A percentile compares a stretch with the other conserved stretches of the same genome.
phyloP scores from a whole-genome alignment of 1,140 invertebrate genomes.

The Cryptotermes secundus region DNA sequence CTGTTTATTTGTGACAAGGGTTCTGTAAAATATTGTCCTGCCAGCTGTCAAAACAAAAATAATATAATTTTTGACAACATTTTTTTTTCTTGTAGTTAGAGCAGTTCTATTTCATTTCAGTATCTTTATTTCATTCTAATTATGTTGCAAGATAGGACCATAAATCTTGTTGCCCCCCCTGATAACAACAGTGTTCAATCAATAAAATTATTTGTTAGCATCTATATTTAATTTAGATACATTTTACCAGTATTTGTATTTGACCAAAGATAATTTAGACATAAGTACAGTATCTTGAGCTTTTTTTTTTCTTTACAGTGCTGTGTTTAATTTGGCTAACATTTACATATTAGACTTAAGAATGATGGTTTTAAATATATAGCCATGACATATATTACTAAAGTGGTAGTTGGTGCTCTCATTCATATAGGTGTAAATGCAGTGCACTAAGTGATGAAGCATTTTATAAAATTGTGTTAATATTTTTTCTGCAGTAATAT shows the following conservation, averaged over 20 bases:
- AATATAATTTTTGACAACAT: constrained; percentile 8
- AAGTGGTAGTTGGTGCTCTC: not conserved
- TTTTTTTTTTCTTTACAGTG: not conserved
- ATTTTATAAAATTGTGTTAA: not conserved
- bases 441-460: constrained; percentile 1
- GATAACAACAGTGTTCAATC: not conserved
- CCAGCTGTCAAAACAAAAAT: constrained; percentile 3
- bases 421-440: not conserved
- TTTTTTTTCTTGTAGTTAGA: not conserved
- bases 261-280: constrained; percentile 13
- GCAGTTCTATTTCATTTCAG: not conserved
- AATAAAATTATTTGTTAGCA: not conserved
- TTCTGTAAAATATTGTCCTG: not conserved
- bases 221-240: not conserved
- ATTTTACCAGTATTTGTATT: not conserved
- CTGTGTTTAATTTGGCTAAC: not conserved
- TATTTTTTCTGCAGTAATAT: constrained; percentile 1
- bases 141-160: not conserved
- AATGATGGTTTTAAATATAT: not conserved
- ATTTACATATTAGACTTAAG: not conserved
- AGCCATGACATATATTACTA: not conserved
- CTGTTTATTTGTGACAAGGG: not conserved
- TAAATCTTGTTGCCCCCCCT: not conserved
- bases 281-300: not conserved
- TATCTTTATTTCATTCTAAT: not conserved